A percentile compares a stretch with the other conserved stretches of the same genome.
These are phyloP conservation scores for Adelphocoris suturalis DNA, from an alignment of 2,888 invertebrate genomes.

Conservation along the genomic window DNA sequence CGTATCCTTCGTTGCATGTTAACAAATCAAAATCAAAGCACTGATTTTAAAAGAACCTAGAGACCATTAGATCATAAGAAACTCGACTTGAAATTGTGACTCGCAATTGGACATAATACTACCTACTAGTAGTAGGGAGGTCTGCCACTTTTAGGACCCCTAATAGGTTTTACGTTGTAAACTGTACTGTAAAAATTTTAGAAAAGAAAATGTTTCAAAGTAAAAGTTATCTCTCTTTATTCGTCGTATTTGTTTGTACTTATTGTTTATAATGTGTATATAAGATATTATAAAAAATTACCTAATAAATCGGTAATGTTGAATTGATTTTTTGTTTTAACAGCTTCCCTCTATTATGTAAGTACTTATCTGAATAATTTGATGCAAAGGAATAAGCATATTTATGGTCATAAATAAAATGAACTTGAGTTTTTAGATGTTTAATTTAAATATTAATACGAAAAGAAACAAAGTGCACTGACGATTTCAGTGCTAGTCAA, in stretches of 20 bases:
- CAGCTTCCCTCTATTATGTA: background rate
- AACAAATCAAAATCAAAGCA: slow-evolving; percentile 64
- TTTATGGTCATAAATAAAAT: background rate
- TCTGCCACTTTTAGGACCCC: slow-evolving; percentile 37
- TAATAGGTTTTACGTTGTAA: slow-evolving; percentile 37
- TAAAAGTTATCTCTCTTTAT: slow-evolving; percentile 45
- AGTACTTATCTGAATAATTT: background rate
- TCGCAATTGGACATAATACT: slow-evolving; percentile 1
- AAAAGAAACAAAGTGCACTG: background rate
- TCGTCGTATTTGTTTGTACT: slow-evolving; percentile 63
- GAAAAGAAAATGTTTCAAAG: slow-evolving; percentile 28
- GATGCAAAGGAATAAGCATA: background rate
- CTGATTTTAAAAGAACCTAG: slow-evolving; percentile 61
- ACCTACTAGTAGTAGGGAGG: slow-evolving; percentile 40
- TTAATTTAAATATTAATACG: background rate
- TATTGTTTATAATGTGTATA: slow-evolving; percentile 67
- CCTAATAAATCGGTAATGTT: slow-evolving; percentile 52
- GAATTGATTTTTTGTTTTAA: background rate
- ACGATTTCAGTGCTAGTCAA: background rate
- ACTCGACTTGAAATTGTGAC: background rate
- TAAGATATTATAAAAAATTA: slow-evolving; percentile 61
- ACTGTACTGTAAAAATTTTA: slow-evolving; percentile 15
- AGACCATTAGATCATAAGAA: slow-evolving; percentile 62
- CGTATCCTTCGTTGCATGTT: slow-evolving; percentile 37
- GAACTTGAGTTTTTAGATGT: background rate